Conservation (phyloP, 1,140 invertebrate species). For the Ylistrum balloti region DNA sequence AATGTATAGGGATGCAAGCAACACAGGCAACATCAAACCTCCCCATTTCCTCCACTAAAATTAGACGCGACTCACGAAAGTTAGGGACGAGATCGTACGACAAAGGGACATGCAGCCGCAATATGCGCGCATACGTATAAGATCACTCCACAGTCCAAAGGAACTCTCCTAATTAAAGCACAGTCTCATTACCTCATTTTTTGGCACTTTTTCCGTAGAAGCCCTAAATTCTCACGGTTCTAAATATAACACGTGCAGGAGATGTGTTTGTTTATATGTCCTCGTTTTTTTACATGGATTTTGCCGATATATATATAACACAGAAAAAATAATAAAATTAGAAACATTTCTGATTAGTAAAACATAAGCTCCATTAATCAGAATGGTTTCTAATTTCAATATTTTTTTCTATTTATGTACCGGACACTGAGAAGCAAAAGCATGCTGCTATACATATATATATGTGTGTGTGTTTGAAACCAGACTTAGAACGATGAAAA, state of each 20-base stretch:
- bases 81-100: neutral
- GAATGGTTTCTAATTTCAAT: no score
- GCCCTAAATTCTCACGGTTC: neutral
- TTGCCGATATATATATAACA: no score
- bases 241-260: neutral
- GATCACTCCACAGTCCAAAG: neutral
- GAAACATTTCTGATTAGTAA: no score
- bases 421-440: no score
- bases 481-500: no score
- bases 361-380: no score
- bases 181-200: slow-evolving; percentile 12
- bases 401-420: no score
- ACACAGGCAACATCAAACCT: slow-evolving; percentile 19
- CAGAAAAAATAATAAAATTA: no score
- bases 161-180: neutral
- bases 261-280: neutral
- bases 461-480: no score
- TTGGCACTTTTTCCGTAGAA: slow-evolving; percentile 20
- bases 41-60: slow-evolving; percentile 18
- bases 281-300: no score
- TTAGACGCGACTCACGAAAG: neutral
- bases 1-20: slow-evolving; percentile 37
- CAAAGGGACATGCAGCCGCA: neutral
- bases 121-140: neutral
- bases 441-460: no score